Evolutionary conservation across 2,113 vertebrate species (phyloP).

Genomic region (Mesitornis unicolor): DNA sequence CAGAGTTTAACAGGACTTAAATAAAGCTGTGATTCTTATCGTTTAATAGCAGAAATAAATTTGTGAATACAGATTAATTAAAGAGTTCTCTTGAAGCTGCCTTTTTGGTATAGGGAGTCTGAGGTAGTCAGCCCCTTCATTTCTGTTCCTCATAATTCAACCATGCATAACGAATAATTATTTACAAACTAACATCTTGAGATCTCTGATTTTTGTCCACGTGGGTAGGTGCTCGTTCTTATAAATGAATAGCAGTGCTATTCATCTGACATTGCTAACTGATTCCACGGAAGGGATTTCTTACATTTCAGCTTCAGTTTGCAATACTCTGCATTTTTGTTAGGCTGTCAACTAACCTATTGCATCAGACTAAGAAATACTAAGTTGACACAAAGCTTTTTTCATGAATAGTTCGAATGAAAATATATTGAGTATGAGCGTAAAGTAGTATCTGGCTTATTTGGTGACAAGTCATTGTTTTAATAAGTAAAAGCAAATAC

Average conservation of each 20-base stretch:
- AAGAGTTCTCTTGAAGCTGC: not conserved
- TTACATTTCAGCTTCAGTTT: not conserved
- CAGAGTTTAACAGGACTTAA: not conserved
- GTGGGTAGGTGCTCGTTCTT: not conserved
- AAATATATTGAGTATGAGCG: not conserved
- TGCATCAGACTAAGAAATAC: not conserved
- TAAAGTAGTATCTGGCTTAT: not conserved
- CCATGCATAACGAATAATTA: not conserved
- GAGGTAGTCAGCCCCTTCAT: not conserved
- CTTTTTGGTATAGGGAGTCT: not conserved
- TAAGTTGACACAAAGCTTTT: not conserved
- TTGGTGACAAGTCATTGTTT: not conserved
- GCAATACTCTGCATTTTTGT: not conserved
- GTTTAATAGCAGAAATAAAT: not conserved
- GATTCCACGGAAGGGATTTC: not conserved
- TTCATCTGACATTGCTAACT: not conserved
- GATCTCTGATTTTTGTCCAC: not conserved
- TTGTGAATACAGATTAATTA: not conserved
- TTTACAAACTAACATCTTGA: not conserved
- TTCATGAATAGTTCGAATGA: not conserved
- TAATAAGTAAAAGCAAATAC: not conserved
- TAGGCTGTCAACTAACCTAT: not conserved
- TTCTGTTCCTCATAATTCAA: not conserved
- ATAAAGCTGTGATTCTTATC: not conserved
- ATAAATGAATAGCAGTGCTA: not conserved